A percentile compares a stretch with the other conserved stretches of the same genome.
These are phyloP conservation scores for Herminia tarsipennalis DNA, from an alignment of 2,888 invertebrate genomes.

Conservation along the genomic window DNA sequence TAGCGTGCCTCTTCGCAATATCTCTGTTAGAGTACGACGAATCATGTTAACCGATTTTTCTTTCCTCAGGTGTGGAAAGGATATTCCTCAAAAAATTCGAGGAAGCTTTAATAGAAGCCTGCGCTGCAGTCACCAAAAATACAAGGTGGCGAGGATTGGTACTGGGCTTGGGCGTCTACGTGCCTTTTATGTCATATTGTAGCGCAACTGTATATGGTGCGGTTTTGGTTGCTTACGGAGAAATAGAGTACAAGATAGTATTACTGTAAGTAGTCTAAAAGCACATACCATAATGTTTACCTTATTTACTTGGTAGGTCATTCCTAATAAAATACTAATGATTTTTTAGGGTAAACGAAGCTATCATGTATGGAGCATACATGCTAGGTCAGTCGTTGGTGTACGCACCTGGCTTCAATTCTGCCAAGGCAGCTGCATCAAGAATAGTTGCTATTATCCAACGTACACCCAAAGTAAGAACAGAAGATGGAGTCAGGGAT, in stretches of 20 bases:
- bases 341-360: slow-evolving; percentile 91
- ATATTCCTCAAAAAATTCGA: slow-evolving; percentile 85
- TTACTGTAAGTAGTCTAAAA: slow-evolving; percentile 84
- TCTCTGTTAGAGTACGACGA: too few species aligned
- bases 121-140: slow-evolving; percentile 82
- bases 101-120: slow-evolving; percentile 77
- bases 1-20: too few species aligned
- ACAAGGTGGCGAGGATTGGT: slow-evolving; percentile 89
- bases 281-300: too few species aligned
- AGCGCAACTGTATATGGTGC: slow-evolving; percentile 90
- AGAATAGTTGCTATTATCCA: slow-evolving; percentile 68
- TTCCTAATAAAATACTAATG: too few species aligned
- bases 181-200: slow-evolving; percentile 89
- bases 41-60: too few species aligned
- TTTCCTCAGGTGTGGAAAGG: slow-evolving; percentile 77
- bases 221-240: slow-evolving; percentile 86
- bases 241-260: slow-evolving; percentile 87
- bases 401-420: slow-evolving; percentile 91
- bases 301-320: too few species aligned
- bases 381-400: slow-evolving; percentile 92
- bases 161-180: slow-evolving; percentile 88
- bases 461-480: slow-evolving; percentile 66
- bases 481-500: slow-evolving; percentile 65
- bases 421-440: slow-evolving; percentile 84
- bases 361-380: slow-evolving; percentile 91